Evolutionary conservation across 2,888 invertebrate genomes (phyloP).

Genomic region (Pollenia griseotomentosa): DNA sequence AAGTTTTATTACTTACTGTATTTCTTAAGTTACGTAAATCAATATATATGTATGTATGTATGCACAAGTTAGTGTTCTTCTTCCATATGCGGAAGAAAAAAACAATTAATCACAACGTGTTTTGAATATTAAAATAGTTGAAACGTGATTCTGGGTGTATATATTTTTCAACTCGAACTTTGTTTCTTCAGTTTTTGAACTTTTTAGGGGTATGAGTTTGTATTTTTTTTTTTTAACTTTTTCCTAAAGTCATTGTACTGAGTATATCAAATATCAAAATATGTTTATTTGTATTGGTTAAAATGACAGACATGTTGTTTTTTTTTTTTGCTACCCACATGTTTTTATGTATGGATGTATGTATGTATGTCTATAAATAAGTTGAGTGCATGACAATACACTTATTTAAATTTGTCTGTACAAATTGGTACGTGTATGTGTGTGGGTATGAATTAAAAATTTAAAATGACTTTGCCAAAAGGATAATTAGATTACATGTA

Average conservation of each 20-base stretch:
- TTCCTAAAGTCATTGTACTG: constrained; percentile 45
- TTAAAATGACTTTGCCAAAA: constrained; percentile 70
- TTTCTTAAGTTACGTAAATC: constrained; percentile 10
- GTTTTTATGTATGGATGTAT: background rate
- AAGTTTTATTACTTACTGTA: background rate
- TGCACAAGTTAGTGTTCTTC: background rate
- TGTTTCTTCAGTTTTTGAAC: constrained; percentile 3
- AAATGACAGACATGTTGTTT: constrained; percentile 34
- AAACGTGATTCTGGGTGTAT: constrained; percentile 77
- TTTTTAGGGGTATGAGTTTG: background rate
- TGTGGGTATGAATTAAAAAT: background rate
- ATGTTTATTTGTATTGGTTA: constrained; percentile 18
- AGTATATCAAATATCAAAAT: constrained; percentile 26
- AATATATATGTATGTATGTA: background rate
- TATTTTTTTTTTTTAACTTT: background rate
- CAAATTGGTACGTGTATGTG: constrained; percentile 3
- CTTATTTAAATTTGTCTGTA: background rate
- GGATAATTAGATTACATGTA: constrained; percentile 79
- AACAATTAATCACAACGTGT: constrained; percentile 81
- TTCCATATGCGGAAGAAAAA: constrained; percentile 52
- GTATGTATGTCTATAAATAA: background rate
- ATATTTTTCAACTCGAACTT: background rate
- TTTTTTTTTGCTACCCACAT: background rate
- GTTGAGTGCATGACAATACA: background rate
- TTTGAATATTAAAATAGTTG: constrained; percentile 79